phyloP scores from a whole-genome alignment of 2,113 vertebrate species.

The Phyllostomus discolor region DNA sequence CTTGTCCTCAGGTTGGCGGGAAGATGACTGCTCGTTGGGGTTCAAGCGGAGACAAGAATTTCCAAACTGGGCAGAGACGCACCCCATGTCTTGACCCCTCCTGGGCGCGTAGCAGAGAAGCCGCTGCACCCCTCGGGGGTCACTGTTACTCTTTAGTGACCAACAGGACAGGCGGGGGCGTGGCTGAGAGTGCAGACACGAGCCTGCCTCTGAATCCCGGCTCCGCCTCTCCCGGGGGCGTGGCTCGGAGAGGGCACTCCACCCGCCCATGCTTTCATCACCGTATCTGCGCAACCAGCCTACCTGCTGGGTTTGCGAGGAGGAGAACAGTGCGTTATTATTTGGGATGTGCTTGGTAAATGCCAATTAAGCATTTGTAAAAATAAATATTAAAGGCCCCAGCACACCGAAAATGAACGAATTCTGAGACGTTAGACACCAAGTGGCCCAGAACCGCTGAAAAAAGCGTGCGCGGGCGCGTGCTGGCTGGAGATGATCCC shows the following conservation, averaged over 20 bases:
- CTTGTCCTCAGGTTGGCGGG: background rate
- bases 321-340: background rate
- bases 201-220: background rate
- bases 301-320: background rate
- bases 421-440: background rate
- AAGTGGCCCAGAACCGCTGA: background rate
- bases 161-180: background rate
- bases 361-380: background rate
- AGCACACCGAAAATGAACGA: background rate
- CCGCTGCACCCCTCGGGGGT: too few relatives aligned
- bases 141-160: background rate
- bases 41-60: background rate
- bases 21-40: background rate
- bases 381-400: background rate
- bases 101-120: background rate
- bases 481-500: background rate
- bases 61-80: background rate
- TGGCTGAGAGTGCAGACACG: rapidly evolving
- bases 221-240: rapidly evolving
- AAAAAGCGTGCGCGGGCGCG: background rate
- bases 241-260: background rate
- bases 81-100: background rate
- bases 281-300: background rate
- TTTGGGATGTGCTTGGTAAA: background rate
- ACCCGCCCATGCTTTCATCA: background rate